Percentiles rank a stretch among this genome's conserved stretches.
Evolutionary conservation across 2,113 vertebrate genomes (phyloP).

Genomic region (Tursiops truncatus): DNA sequence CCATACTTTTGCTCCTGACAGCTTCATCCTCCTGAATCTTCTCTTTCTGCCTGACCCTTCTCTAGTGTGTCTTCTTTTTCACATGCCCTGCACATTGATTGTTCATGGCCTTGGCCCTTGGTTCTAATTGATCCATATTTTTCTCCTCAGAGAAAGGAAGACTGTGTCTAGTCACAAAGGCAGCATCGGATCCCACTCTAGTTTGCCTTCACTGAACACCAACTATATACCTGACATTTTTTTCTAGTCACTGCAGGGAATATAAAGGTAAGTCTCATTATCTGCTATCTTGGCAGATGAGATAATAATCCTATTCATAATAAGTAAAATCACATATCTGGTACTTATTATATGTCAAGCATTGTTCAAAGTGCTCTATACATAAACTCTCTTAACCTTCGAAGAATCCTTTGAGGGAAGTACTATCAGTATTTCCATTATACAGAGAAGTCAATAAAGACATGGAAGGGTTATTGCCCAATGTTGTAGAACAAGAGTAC

Average conservation of each 20-base stretch:
- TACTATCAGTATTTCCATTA: background rate
- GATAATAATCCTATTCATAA: background rate
- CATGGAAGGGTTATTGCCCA: background rate
- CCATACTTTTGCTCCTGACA: background rate
- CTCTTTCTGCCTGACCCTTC: background rate
- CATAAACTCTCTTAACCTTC: background rate
- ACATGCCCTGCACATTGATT: accelerated
- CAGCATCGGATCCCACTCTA: background rate
- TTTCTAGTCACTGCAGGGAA: background rate
- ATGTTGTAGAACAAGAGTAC: background rate
- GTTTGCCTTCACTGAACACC: background rate
- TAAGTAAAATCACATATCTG: background rate
- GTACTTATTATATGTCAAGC: background rate
- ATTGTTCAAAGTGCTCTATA: background rate
- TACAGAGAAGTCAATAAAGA: background rate
- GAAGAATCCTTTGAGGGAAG: background rate
- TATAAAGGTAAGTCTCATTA: background rate
- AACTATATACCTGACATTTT: background rate
- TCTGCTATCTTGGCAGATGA: background rate
- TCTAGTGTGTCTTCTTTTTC: background rate
- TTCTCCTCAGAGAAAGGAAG: background rate
- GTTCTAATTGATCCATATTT: background rate
- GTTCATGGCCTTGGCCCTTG: background rate
- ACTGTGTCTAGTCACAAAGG: background rate
- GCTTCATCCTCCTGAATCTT: background rate